Percentiles rank a stretch among this genome's conserved stretches.
These are phyloP conservation scores for Gymnarchus niloticus DNA, from an alignment of 2,113 vertebrate species.

Conservation along the genomic window DNA sequence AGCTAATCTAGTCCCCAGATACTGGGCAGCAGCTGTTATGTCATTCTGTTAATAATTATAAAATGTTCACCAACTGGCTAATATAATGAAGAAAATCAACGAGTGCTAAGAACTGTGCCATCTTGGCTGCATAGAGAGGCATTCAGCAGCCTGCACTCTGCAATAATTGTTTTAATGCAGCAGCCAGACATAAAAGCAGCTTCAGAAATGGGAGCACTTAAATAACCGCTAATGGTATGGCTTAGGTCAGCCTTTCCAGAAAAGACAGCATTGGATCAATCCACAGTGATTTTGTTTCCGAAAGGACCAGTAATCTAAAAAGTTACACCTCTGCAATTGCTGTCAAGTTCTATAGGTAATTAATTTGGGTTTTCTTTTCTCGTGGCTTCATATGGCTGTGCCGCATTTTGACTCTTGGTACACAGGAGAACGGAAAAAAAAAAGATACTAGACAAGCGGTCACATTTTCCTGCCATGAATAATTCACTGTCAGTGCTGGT, in stretches of 20 bases:
- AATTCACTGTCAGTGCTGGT: not conserved
- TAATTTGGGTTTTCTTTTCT: not conserved
- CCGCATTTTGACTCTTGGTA: not conserved
- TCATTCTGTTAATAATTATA: not conserved
- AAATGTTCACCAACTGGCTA: not conserved
- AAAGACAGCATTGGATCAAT: not conserved
- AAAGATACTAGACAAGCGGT: not conserved
- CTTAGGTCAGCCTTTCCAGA: slow-evolving; percentile 9
- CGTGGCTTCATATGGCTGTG: not conserved
- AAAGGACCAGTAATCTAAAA: not conserved
- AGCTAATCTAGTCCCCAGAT: not conserved
- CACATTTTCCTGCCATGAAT: slow-evolving; percentile 8
- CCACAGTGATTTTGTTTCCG: not conserved
- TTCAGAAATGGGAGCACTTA: not conserved
- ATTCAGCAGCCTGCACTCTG: not conserved
- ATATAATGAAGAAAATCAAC: not conserved
- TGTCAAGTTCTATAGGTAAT: not conserved
- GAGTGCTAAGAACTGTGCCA: not conserved
- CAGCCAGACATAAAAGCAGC: not conserved
- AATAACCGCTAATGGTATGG: not conserved
- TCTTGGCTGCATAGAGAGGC: not conserved
- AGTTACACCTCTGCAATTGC: not conserved
- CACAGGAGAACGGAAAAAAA: not conserved
- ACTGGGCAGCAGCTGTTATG: too few relatives aligned
- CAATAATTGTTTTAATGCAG: not conserved